Conservation (phyloP, 2,797 vertebrate genomes). For the Coluber constrictor region DNA sequence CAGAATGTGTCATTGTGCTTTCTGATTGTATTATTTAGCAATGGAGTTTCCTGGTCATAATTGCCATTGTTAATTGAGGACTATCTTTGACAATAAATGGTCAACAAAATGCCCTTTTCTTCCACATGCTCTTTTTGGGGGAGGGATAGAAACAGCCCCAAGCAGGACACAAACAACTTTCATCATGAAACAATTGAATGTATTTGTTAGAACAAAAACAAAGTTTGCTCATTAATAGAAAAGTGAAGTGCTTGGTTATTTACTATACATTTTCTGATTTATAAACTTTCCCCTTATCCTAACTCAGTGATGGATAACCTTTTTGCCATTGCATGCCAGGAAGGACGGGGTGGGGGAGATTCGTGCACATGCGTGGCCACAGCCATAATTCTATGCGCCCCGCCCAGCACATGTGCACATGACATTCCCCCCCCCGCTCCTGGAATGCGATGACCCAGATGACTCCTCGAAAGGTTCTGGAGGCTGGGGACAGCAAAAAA, state of each 20-base stretch:
- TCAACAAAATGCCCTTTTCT: not conserved
- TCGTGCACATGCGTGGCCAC: too few species aligned
- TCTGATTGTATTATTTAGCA: not conserved
- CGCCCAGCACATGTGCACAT: too few species aligned
- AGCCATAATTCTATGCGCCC: too few species aligned
- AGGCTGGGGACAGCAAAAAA: too few species aligned
- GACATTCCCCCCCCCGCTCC: too few species aligned
- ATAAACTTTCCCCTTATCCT: not conserved
- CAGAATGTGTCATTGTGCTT: not conserved
- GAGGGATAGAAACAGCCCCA: not conserved
- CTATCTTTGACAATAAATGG: not conserved
- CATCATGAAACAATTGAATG: not conserved
- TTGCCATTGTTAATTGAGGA: not conserved
- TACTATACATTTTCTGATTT: not conserved
- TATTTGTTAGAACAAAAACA: not conserved
- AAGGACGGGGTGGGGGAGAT: too few species aligned
- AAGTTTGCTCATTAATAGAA: not conserved
- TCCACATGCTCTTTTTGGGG: not conserved
- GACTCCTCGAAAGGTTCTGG: too few species aligned
- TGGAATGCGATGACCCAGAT: too few species aligned
- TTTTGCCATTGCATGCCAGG: too few species aligned
- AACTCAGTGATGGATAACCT: not conserved
- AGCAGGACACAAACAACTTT: not conserved
- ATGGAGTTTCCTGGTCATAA: not conserved
- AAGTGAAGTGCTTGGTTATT: not conserved